Base-by-base conservation (phyloP, 2,113 vertebrate genomes). In the Kryptolebias marmoratus region DNA sequence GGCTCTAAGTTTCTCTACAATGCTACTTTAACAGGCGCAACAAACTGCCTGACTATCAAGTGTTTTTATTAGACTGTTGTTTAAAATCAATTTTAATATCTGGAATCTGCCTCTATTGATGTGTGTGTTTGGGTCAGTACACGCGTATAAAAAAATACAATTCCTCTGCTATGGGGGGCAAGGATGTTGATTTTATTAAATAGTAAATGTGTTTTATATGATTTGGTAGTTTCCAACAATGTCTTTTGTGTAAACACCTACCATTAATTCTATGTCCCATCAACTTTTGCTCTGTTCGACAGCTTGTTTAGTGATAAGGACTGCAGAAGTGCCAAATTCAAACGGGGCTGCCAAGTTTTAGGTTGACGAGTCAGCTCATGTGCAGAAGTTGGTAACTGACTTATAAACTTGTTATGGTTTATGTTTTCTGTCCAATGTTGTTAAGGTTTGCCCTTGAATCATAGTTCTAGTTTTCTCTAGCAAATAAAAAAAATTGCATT, bases 11-110 rank as follows among this genome's bases (percentile, higher is more conserved):
- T 80, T 71, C 18, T 9, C 63, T 73, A 72, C 60, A 73, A 79
- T 73, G 72, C 68, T 69, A 60, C 73, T 68, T 82, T 68, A 86
- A 82, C 87, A 90, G 88, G 88, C 88, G 88, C 77, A 82, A 63
- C 58, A 57, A 53, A 59, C 55, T 48, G 48, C 31, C 68, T 68
- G 72, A 79, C 80, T 62, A 59, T 63, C 70, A 75, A 42, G 64
- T 64, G 72, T 85, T 88, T 86, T 89, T 73, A 90, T 86, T 84
- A 82, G 60, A 68, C 76, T 64, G 60, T 81, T 64, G 48, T 86
- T 88, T 88, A 73, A 82, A 82, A 77, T 50, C 31, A 67, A 83
- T 58, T 81, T 83, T 45, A 73, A 68, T 36, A 66, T 80, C 79
- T 87, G 77, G 82, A 86, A 67, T 61, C 22, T 69, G 77, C 76